Evolutionary conservation across 2,797 vertebrate genomes (phyloP), one percentile per base, ranked within the genome.

Genomic region (Anisognathus igniventris): DNA sequence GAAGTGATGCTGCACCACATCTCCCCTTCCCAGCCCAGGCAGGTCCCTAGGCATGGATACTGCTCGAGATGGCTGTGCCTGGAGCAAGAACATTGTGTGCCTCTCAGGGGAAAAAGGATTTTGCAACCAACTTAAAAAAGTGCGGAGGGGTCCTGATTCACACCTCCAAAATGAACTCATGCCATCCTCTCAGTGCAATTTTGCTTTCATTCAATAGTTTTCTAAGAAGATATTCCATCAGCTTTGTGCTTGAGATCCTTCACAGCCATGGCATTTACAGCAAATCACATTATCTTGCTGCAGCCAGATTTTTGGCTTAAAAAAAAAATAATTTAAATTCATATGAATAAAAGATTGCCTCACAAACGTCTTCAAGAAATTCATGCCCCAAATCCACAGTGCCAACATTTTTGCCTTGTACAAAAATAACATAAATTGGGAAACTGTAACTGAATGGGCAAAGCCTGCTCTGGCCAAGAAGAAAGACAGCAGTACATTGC

Each of bases 291-390:
- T 89, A 82, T 91, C 78, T 82, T 50, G 64, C 81, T 79, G 75
- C 74, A 94, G 86, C 67, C 88, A 89, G 81, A 94, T 92, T 92
- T 93, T 71, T 92, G 90, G 74, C 89, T 92, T 64, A 54, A 88
- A 92, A 91, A 86, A 62, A 64, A 86, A 77, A 14, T 7, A 14
- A 78, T 40, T 42, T 80, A 31, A 73, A 88, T 79, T 93, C 31
- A 0, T 86, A 95, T 90, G 68, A 96, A 94, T 93, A 95, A 95
- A 95, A 96, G 91, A 93, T 94, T 83, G 40, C 45, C 33, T 92
- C 65, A 47, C 68, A 88, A 93, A 96, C 33, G 61, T 80, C 82
- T 94, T 80, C 39, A 64, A 72, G 90, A 93, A 92, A 92, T 74
- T 64, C 79, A 83, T 21, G 21, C 23, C 39, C 50, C 72, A 64